Evolutionary conservation across 2,888 invertebrate species (phyloP), one percentile per base, ranked within the genome.

Genomic region (Drosophila peninsularis): DNA sequence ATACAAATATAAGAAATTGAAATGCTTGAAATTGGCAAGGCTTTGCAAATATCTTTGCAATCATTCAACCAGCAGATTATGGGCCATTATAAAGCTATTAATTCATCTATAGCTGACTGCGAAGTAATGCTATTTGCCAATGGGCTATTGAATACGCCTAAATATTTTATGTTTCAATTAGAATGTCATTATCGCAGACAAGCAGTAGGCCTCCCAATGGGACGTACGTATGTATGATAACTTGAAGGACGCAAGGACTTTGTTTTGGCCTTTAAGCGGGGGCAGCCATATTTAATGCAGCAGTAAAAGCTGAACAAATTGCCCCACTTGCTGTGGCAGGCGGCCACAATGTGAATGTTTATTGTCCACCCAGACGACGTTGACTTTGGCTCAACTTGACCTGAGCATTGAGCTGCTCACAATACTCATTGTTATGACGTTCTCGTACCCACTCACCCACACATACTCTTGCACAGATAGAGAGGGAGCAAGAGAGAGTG

Each of bases 91-190:
- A 64, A 56, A 67, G 61, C 67, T 49, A 78, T 78, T 65, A 67
- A 61, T 10, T 13, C 44, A 62, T 72, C 60, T 57, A 75, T 58
- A 19, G 37, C 27, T 47, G 37, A 24, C 49, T 42, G 37, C 53
- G 42, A 27, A 50, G 41, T 62, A 64, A 45, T 67, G 52, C 50
- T 61, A 69, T 68, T 72, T 69, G 62, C 62, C 45, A 55, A 63
- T 37, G 53, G 57, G 21, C 42, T 50, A 57, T 36, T 50, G 62
- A 36, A 42, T 42, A 30, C 55, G 53, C 49, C 53, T 83, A 39
- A 85, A 87, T 87, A 87, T 78, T 87, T 86, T 78, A 86, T 87
- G 85, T 83, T 80, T 87, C 85, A 85, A 86, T 86, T 87, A 87
- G 71, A 85, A 75, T 86, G 79, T 69, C 75, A 79, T 85, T 85